A percentile compares a stretch with the other conserved stretches of the same genome.
Evolutionary conservation across 2,113 vertebrate genomes (phyloP).

Genomic region (Zosterops lateralis): DNA sequence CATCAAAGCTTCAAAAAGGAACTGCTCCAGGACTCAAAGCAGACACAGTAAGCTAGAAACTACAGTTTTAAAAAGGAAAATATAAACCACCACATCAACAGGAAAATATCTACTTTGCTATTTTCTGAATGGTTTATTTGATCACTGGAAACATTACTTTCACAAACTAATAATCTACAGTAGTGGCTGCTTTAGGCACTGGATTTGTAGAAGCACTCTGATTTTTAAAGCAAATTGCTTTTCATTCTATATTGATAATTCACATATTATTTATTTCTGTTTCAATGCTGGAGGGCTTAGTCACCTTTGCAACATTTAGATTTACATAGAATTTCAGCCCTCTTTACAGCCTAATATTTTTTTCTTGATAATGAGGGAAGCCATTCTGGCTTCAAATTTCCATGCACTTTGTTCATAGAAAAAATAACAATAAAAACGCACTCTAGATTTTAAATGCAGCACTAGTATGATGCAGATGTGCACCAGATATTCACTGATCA

Average conservation of each 20-base stretch:
- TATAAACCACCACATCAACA: constrained; percentile 52
- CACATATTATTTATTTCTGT: not conserved
- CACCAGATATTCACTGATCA: constrained; percentile 11
- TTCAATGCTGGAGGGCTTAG: constrained; percentile 24
- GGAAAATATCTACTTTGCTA: constrained; percentile 46
- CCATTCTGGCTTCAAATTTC: constrained; percentile 3
- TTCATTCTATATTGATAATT: constrained; percentile 11
- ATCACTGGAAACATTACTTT: constrained; percentile 50
- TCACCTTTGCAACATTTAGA: not conserved
- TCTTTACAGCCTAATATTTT: not conserved
- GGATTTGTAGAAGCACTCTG: constrained; percentile 61
- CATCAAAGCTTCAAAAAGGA: constrained; percentile 48
- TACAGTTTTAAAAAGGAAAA: constrained; percentile 45
- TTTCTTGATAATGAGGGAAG: constrained; percentile 11
- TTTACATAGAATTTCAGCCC: constrained; percentile 22
- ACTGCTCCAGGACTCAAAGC: constrained; percentile 49
- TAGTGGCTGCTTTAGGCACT: constrained; percentile 64
- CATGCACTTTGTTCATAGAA: not conserved
- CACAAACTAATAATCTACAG: constrained; percentile 49
- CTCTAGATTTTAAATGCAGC: constrained; percentile 25
- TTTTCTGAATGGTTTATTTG: constrained; percentile 46
- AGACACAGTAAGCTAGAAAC: constrained; percentile 61
- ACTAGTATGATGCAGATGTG: not conserved
- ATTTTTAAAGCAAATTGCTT: constrained; percentile 60
- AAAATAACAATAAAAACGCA: not conserved